Evolutionary conservation across 1,140 invertebrate species (phyloP), one percentile per base, ranked within the genome.

Genomic region (Drosophila bifasciata): DNA sequence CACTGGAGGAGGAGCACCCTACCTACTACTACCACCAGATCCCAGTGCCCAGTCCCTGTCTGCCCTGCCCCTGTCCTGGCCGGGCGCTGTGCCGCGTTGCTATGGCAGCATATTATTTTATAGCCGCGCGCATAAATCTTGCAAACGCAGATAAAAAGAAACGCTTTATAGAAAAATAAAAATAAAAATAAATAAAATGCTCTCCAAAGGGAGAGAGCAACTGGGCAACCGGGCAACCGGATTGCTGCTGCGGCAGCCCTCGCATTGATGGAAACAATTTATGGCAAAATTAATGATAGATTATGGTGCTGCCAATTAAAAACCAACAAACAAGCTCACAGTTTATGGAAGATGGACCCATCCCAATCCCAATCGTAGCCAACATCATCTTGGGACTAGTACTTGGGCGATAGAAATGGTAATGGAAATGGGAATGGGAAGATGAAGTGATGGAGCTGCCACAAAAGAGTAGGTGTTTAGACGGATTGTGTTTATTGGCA

Each of bases 271-370:
- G 84, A 76, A 89, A 79, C 83, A 88, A 88, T 88, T 88, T 88
- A 88, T 88, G 79, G 83, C 75, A 88, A 88, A 88, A 88, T 88
- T 88, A 88, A 88, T 88, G 83, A 88, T 88, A 88, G 83, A 88
- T 88, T 88, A 88, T 88, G 84, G 83, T 66, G 83, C 84, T 88
- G 83, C 83, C 84, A 88, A 88, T 88, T 88, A 88, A 88, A 86
- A 88, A 88, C 84, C 85, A 88, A 88, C 83, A 88, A 88, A 88
- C 83, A 88, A 88, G 83, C 83, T 75, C 59, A 55, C 84, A 88
- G 63, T 83, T 86, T 78, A 85, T 85, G 74, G 80, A 70, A 49
- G 69, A 67, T 25, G 56, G 56, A 57, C 72, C 61, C 73, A 72
- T 56, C 57, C 44, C 28, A 45, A 19, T 44, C 39, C 69, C 16